Evolutionary conservation across 1,140 invertebrate genomes (phyloP), one percentile per base, ranked within the genome.

Genomic region (Heliconius hewitsoni): DNA sequence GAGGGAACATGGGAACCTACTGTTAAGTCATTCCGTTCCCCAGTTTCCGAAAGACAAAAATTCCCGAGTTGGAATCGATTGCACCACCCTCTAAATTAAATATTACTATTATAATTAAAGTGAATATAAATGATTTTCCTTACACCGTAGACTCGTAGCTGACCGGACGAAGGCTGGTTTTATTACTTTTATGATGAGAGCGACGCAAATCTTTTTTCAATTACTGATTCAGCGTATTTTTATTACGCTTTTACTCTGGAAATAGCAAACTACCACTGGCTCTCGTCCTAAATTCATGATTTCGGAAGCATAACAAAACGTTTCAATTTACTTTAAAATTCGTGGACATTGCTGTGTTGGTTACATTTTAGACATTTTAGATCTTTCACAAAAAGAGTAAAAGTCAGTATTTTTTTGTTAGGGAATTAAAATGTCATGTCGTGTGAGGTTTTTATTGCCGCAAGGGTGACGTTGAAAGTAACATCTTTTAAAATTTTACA

Each of bases 291-390:
- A 75, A 75, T 60, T 75, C 74, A 66, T n/a, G 8, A 39, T 60
- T 75, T 79, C 23, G 55, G 66, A 74, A 46, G 60, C 23, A 30
- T 71, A 46, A 71, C 74, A 76, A 76, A 76, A 76, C 23, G 39
- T 71, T 76, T 76, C 39, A 76, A 76, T 76, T 76, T 76, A 71
- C 74, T 76, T 76, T 76, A 76, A 76, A 76, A 76, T 76, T 76
- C 60, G 60, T 66, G 74, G 60, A 71, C 74, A 71, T 50, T 70
- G 60, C 57, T 39, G 23, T 73, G 71, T 78, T 78, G 71, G 71
- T 73, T 73, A 73, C 55, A 78, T 78, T 57, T 78, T 39, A 18
- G 71, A 37, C n/a, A n/a, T n/a, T n/a, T n/a, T n/a, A n/a, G n/a
- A n/a, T n/a, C n/a, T 73, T 73, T 60, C 8, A 46, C 50, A 78